These are phyloP conservation scores for Coluber constrictor DNA, from an alignment of 2,797 vertebrate species.

Conservation along the genomic window DNA sequence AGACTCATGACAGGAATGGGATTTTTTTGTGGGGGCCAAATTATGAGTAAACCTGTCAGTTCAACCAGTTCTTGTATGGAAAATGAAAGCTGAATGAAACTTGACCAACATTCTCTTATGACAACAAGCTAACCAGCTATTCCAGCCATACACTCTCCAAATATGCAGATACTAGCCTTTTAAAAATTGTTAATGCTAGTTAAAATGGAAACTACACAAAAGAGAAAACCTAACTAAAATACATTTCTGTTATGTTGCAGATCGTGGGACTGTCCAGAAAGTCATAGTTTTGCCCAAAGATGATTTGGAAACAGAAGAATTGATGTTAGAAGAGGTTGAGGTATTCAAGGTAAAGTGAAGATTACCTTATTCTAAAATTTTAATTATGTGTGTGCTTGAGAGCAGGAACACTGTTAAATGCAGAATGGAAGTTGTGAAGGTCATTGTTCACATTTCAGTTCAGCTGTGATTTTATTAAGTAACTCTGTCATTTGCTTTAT, in stretches of 20 bases:
- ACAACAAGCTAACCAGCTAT: neutral
- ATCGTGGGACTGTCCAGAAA: conserved; percentile 94
- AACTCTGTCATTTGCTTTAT: neutral
- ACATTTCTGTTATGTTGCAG: conserved; percentile 67
- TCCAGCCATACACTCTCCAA: neutral
- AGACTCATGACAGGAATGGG: neutral
- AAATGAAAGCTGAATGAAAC: neutral
- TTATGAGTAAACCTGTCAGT: neutral
- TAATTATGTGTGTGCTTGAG: neutral
- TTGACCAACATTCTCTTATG: neutral
- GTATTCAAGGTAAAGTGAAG: conserved; percentile 86
- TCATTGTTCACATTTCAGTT: neutral
- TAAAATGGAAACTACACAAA: neutral
- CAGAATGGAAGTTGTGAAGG: neutral
- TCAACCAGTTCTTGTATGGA: neutral
- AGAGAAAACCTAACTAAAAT: neutral
- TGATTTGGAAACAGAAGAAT: conserved; percentile 92
- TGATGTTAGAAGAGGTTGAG: conserved; percentile 95
- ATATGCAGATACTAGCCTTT: neutral
- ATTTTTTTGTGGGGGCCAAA: neutral
- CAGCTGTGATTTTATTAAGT: neutral
- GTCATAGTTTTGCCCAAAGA: conserved; percentile 96
- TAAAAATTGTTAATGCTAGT: neutral
- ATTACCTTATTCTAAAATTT: neutral
- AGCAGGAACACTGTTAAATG: neutral